A percentile compares a stretch with the other conserved stretches of the same genome.
phyloP scores from a whole-genome alignment of 2,113 vertebrate species.

The Apodemus speciosus region DNA sequence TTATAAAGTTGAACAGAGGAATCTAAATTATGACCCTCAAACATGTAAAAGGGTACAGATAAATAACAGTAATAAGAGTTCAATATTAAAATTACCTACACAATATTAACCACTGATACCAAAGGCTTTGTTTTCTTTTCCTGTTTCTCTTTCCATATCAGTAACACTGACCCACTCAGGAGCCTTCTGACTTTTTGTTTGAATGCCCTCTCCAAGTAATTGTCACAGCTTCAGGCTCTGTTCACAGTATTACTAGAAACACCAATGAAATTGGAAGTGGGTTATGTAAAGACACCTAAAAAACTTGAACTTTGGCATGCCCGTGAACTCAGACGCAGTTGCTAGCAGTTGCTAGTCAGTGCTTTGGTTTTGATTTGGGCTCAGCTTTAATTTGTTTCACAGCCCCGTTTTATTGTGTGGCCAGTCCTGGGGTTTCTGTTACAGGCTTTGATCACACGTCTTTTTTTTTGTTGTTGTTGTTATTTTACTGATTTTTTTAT shows the following conservation, averaged over 20 bases:
- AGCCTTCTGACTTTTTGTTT: neutral
- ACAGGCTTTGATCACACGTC: neutral
- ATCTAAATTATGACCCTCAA: neutral
- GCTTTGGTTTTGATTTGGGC: conserved; percentile 4
- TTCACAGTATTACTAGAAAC: neutral
- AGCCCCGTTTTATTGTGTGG: neutral
- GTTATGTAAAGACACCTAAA: neutral
- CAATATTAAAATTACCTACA: neutral
- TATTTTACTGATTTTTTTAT: neutral
- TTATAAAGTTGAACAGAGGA: neutral
- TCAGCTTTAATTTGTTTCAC: neutral
- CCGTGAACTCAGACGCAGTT: neutral
- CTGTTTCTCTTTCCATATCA: neutral
- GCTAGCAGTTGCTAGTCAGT: too few species aligned
- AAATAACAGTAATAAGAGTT: neutral
- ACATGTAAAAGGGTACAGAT: neutral
- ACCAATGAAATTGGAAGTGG: neutral
- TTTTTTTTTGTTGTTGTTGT: neutral
- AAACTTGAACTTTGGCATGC: neutral
- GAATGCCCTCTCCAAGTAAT: neutral
- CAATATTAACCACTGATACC: neutral
- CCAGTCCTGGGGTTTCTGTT: neutral
- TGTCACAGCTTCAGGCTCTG: neutral
- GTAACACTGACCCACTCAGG: neutral
- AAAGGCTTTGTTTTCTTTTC: neutral